Percentiles rank a stretch among this genome's conserved stretches.
Evolutionary conservation across 1,140 invertebrate species (phyloP).

Genomic region (Sitodiplosis mosellana): DNA sequence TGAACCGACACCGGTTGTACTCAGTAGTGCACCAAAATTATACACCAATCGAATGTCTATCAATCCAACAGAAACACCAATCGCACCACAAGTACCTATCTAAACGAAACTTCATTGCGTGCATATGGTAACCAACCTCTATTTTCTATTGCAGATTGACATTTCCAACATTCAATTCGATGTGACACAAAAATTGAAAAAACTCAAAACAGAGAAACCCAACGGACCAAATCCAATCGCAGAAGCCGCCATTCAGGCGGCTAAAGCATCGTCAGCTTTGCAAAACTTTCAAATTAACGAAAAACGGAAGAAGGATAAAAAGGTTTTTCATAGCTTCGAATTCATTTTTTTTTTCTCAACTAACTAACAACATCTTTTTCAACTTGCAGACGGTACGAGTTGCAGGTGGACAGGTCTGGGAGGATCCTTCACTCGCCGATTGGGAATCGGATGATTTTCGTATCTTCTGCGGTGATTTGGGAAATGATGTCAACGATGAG

Average conservation of each 20-base stretch:
- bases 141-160: conserved; percentile 28
- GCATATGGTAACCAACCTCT: conserved; percentile 19
- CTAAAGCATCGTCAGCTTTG: conserved; percentile 34
- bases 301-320: conserved; percentile 40
- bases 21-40: conserved; percentile 40
- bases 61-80: conserved; percentile 24
- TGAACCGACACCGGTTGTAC: conserved; percentile 34
- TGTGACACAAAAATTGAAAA: conserved; percentile 42
- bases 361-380: not conserved
- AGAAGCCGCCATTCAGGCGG: conserved; percentile 39
- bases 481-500: conserved; percentile 98
- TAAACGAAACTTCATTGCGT: conserved; percentile 20
- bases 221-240: conserved; percentile 35
- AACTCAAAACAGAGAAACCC: conserved; percentile 43
- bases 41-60: conserved; percentile 29
- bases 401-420: conserved; percentile 87
- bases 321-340: conserved; percentile 2
- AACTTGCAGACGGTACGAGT: conserved; percentile 51
- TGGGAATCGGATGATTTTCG: conserved; percentile 96
- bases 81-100: conserved; percentile 25
- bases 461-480: conserved; percentile 97
- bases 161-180: conserved; percentile 40
- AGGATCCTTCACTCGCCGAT: conserved; percentile 74
- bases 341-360: not conserved
- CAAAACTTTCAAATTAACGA: conserved; percentile 30